Evolutionary conservation across 35 echinoderm and acorn worm species (phyloP).

Genomic region (Apostichopus californicus): DNA sequence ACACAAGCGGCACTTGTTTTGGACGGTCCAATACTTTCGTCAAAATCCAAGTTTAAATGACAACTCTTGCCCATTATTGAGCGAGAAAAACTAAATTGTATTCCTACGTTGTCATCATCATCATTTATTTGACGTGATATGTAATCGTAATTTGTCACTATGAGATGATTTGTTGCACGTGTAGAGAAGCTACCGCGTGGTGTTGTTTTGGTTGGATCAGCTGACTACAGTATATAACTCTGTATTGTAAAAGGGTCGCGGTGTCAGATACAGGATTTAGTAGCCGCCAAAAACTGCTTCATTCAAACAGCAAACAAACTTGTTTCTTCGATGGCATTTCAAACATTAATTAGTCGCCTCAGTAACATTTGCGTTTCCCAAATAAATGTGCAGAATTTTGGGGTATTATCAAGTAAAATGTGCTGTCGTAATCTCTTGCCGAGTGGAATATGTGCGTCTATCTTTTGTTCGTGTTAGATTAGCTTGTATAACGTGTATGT

Average conservation of each 20-base stretch:
- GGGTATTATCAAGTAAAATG: not conserved
- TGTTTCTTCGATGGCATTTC: not conserved
- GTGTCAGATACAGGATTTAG: constrained; percentile 1
- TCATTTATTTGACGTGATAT: not conserved
- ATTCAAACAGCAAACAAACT: not conserved
- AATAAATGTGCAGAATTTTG: too few species aligned
- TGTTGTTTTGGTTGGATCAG: constrained; percentile 53
- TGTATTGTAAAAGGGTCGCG: not conserved
- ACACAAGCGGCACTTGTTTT: too few species aligned
- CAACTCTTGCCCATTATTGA: not conserved
- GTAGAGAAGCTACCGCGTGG: constrained; percentile 2
- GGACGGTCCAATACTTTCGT: too few species aligned
- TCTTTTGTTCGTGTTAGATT: constrained; percentile 14
- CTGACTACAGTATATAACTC: constrained; percentile 1
- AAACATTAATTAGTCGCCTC: not conserved
- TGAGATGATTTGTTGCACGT: constrained; percentile 1
- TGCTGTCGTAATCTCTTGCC: not conserved
- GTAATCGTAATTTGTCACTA: not conserved
- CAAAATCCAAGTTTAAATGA: too few species aligned
- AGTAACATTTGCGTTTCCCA: not conserved
- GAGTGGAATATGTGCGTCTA: not conserved
- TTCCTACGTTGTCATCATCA: not conserved
- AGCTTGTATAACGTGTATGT: not conserved
- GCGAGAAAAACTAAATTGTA: not conserved
- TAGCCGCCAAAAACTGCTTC: constrained; percentile 23